phyloP scores from a whole-genome alignment of 64 coral and sea anemone genomes.

The Pachyseris speciosa region DNA sequence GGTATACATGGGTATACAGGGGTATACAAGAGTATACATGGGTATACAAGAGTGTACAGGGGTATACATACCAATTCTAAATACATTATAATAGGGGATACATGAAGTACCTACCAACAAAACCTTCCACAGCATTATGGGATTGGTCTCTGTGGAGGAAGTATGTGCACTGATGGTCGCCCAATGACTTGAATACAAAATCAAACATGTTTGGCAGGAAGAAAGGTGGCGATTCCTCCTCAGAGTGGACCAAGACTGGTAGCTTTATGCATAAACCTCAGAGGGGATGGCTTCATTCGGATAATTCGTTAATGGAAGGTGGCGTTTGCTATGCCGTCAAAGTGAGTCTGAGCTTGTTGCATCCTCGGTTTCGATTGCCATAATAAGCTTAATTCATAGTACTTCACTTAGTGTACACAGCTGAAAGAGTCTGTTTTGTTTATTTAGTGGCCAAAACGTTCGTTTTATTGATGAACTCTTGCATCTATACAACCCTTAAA shows the following conservation, averaged over 20 bases:
- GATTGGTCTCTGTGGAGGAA: neutral
- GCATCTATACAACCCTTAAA: neutral
- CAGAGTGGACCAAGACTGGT: slow-evolving; percentile 95
- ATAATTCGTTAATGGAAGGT: slow-evolving; percentile 84
- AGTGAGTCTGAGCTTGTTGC: slow-evolving; percentile 45
- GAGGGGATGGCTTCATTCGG: slow-evolving; percentile 93
- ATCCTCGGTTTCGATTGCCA: neutral
- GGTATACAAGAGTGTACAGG: no score
- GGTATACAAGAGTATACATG: no score
- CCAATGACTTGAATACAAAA: neutral
- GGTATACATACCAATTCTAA: no score
- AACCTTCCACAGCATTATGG: slow-evolving; percentile 5
- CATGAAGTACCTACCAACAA: no score
- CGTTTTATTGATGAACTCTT: neutral
- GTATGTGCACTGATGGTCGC: neutral
- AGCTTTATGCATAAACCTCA: slow-evolving; percentile 94
- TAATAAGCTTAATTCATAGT: no score
- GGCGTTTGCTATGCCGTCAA: slow-evolving; percentile 97
- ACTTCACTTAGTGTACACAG: no score
- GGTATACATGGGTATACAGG: no score
- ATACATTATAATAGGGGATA: no score
- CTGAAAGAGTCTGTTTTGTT: no score
- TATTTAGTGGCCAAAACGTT: neutral
- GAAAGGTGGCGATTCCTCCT: slow-evolving; percentile 51
- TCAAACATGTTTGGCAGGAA: slow-evolving; percentile 90